phyloP scores from a whole-genome alignment of 2,113 vertebrate genomes.

The Ceyx melanurus region DNA sequence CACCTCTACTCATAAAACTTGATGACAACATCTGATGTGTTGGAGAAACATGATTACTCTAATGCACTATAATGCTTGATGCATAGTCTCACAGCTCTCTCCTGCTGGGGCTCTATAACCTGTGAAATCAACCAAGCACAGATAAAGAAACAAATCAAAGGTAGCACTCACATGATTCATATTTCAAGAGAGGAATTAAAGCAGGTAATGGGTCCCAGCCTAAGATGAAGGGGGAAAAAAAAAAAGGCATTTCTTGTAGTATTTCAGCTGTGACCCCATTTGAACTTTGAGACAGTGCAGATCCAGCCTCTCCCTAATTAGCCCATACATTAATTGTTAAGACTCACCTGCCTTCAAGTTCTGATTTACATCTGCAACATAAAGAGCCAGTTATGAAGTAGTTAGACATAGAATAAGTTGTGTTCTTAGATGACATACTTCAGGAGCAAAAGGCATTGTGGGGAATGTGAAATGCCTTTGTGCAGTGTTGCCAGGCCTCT shows the following conservation, averaged over 20 bases:
- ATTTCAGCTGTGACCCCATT: not conserved
- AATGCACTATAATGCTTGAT: slow-evolving; percentile 28
- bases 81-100: not conserved
- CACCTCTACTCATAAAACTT: slow-evolving; percentile 29
- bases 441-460: not conserved
- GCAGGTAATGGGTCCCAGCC: slow-evolving; percentile 7
- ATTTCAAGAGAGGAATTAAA: slow-evolving; percentile 43
- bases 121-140: slow-evolving; percentile 37
- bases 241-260: not conserved
- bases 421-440: not conserved
- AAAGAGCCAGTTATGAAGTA: not conserved
- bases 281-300: not conserved
- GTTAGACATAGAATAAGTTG: not conserved
- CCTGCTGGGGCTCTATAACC: slow-evolving; percentile 6
- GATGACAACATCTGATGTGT: slow-evolving; percentile 35
- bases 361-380: not conserved
- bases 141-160: slow-evolving; percentile 49
- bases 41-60: slow-evolving; percentile 34
- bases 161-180: slow-evolving; percentile 18
- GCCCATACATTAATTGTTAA: not conserved
- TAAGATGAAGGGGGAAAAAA: not conserved
- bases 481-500: not conserved
- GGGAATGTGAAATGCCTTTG: not conserved
- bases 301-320: not conserved
- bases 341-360: not conserved